These are phyloP conservation scores for Eurystomus glaucurus DNA, from an alignment of 2,797 vertebrate genomes.

Conservation along the genomic window DNA sequence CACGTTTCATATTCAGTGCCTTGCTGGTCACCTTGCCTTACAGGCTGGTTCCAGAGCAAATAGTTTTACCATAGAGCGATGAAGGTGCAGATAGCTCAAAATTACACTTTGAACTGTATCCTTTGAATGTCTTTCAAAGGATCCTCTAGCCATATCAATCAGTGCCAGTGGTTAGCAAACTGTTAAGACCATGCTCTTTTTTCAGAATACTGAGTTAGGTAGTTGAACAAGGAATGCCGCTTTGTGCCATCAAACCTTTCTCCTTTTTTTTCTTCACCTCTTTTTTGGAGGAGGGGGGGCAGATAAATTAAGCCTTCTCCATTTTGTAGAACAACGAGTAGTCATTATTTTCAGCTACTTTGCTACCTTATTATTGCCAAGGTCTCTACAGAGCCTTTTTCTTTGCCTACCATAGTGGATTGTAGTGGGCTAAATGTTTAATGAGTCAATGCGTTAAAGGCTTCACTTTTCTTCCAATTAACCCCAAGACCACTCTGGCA, in stretches of 20 bases:
- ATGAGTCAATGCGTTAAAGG: conserved; percentile 93
- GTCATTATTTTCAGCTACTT: conserved; percentile 80
- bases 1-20: background rate
- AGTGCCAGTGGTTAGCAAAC: conserved; percentile 46
- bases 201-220: conserved; percentile 24
- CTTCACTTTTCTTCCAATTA: conserved; percentile 97
- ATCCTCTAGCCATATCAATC: conserved; percentile 10
- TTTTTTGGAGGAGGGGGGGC: background rate
- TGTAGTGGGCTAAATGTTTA: conserved; percentile 92
- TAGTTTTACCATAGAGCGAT: background rate
- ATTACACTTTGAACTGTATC: background rate
- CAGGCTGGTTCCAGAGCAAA: background rate
- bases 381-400: conserved; percentile 82
- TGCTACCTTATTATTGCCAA: conserved; percentile 82
- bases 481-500: conserved; percentile 92
- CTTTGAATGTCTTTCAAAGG: conserved; percentile 33
- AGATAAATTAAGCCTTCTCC: conserved; percentile 80
- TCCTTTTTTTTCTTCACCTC: background rate
- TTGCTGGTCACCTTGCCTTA: background rate
- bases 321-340: conserved; percentile 80
- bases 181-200: conserved; percentile 16
- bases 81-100: background rate
- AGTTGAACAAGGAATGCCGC: conserved; percentile 50
- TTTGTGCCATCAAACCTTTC: conserved; percentile 72
- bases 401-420: conserved; percentile 83